Evolutionary conservation across 1,140 invertebrate species (phyloP).

Genomic region (Leguminivora glycinivorella): DNA sequence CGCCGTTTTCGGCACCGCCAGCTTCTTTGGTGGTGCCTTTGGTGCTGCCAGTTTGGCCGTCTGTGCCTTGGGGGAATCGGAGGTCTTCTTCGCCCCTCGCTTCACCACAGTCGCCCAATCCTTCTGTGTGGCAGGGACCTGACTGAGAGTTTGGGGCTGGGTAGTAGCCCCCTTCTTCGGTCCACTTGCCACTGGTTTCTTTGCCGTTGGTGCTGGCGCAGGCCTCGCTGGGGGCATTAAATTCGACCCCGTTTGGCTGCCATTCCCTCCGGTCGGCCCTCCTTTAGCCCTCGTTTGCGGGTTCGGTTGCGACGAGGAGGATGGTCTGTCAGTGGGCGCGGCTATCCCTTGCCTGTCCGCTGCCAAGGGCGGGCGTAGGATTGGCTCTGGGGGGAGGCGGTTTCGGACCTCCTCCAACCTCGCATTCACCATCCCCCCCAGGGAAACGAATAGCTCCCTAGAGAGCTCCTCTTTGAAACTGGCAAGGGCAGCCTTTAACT

Average conservation of each 20-base stretch:
- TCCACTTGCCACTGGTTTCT: background rate
- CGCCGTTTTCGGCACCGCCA: background rate
- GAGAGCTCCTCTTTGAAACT: background rate
- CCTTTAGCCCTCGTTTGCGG: background rate
- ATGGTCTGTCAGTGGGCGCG: background rate
- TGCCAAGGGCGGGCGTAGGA: background rate
- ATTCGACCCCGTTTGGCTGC: no score
- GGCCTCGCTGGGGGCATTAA: background rate
- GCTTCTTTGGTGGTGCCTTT: background rate
- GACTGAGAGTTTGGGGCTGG: background rate
- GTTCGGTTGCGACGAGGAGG: no score
- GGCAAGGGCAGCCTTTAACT: background rate
- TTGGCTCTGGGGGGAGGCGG: no score
- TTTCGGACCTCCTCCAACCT: no score
- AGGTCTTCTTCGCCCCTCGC: background rate
- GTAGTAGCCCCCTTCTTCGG: background rate
- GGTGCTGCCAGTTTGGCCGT: background rate
- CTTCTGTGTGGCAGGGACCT: background rate
- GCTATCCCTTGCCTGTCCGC: background rate
- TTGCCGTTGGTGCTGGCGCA: background rate
- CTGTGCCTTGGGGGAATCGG: background rate
- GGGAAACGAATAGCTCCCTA: background rate
- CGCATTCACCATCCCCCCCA: no score
- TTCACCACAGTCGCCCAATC: background rate
- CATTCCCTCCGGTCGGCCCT: no score